Conservation (phyloP, 2,113 vertebrate genomes). For the Corythoichthys haematopterus region DNA sequence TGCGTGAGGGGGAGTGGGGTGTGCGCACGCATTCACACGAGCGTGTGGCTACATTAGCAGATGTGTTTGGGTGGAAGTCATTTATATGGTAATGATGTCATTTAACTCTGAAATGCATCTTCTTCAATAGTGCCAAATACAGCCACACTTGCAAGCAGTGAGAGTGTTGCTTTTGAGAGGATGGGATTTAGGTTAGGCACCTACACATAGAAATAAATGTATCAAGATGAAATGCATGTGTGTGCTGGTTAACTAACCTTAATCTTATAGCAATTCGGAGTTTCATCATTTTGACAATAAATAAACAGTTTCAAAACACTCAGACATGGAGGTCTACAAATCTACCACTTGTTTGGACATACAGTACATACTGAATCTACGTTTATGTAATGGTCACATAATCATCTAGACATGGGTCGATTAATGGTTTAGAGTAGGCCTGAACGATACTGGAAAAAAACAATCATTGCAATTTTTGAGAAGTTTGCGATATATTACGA, state of each 20-base stretch:
- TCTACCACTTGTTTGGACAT: not conserved
- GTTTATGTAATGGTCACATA: not conserved
- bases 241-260: not conserved
- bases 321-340: not conserved
- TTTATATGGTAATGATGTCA: slow-evolving; percentile 82
- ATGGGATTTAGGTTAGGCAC: slow-evolving; percentile 27
- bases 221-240: slow-evolving; percentile 45
- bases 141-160: slow-evolving; percentile 48
- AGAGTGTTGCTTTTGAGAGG: slow-evolving; percentile 19
- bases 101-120: slow-evolving; percentile 77
- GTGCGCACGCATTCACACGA: not conserved
- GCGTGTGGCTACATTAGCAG: slow-evolving; percentile 67
- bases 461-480: too few relatives aligned
- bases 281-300: not conserved
- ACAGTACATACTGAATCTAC: not conserved
- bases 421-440: too few relatives aligned
- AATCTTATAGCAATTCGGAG: not conserved
- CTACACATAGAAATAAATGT: slow-evolving; percentile 44
- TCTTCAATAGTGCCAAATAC: slow-evolving; percentile 66
- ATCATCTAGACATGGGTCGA: not conserved
- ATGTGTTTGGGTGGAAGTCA: slow-evolving; percentile 75
- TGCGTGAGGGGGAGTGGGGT: slow-evolving; percentile 19
- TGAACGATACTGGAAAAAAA: too few relatives aligned
- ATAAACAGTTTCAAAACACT: not conserved
- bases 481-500: too few relatives aligned